Percentiles rank a stretch among this genome's conserved stretches.
phyloP scores from a whole-genome alignment of 2,113 vertebrate genomes.

The Cervus canadensis region DNA sequence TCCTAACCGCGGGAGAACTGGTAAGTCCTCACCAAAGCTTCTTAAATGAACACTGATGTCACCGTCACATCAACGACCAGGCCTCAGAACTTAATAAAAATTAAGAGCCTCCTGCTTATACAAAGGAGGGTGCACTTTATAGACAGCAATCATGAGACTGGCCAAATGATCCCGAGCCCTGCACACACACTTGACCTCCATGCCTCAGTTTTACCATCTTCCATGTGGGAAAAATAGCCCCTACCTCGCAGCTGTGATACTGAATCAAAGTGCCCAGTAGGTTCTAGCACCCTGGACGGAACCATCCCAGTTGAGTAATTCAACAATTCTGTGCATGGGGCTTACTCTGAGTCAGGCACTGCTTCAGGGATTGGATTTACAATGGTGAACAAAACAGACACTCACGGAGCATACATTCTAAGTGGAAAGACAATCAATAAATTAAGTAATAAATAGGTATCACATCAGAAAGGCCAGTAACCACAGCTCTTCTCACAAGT shows the following conservation, averaged over 20 bases:
- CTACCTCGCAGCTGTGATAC: not conserved
- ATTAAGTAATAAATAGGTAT: not conserved
- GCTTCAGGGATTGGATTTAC: not conserved
- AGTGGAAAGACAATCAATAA: not conserved
- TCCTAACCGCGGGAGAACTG: not conserved
- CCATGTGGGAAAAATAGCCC: not conserved
- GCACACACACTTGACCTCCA: too few relatives aligned
- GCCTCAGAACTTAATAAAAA: not conserved
- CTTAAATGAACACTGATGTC: not conserved
- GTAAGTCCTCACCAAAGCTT: not conserved
- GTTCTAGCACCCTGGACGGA: not conserved
- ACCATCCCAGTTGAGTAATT: not conserved
- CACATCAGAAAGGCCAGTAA: not conserved
- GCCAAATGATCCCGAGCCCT: not conserved
- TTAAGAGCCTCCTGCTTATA: too few relatives aligned
- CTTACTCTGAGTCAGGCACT: not conserved
- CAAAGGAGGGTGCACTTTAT: rapidly evolving
- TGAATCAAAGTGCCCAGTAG: not conserved
- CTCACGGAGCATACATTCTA: rapidly evolving
- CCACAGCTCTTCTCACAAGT: not conserved
- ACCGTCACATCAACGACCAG: not conserved
- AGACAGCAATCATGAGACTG: not conserved
- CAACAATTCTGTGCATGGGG: not conserved
- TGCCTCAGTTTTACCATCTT: not conserved
- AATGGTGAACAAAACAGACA: not conserved